Base-by-base conservation (phyloP, 2,888 invertebrate genomes). In the Dendrolimus pini region DNA sequence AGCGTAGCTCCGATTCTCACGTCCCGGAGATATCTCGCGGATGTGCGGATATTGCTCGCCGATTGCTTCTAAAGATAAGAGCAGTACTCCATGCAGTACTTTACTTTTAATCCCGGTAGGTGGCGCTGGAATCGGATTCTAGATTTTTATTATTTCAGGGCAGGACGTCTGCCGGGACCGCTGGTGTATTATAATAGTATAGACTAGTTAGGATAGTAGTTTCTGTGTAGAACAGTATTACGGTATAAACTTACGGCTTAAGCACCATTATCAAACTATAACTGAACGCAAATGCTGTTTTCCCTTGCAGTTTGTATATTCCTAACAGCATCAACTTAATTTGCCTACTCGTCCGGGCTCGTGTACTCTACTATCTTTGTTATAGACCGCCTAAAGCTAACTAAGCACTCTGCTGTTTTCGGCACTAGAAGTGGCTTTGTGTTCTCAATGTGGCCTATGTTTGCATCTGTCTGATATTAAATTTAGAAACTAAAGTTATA, bases 1-100 rank as follows among this genome's bases (percentile, higher is more conserved):
- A 47, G 12, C 12, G 30, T 30, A 30, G 30, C 30, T 30, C 61
- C 62, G 56, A 67, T 65, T 64, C 61, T 61, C 56, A 54, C 59
- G 60, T 64, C 64, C 66, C 62, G 66, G 63, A 57, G 59, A 61
- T 56, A 61, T 64, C 55, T 63, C 61, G 53, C 58, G 47, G 47
- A 58, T 30, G 54, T 54, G 54, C 58, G 63, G 65, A 69, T 67
- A 69, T 69, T 67, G 61, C 60, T 41, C 54, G 41, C 54, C 61
- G 58, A 66, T 64, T 65, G 63, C 55, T 61, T 58, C 56, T 41
- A 52, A 55, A 30, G 30, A 30, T 30, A 3, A 30, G 30, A 30
- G 30, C 6, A 30, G 30, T 6, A 30, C 30, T 18, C 18, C 30
- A 30, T 30, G 6, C 30, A 30, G 6, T 30, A 30, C 30, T 6